These are phyloP conservation scores for Cynoglossus semilaevis DNA, from an alignment of 2,113 vertebrate genomes.

Conservation along the genomic window DNA sequence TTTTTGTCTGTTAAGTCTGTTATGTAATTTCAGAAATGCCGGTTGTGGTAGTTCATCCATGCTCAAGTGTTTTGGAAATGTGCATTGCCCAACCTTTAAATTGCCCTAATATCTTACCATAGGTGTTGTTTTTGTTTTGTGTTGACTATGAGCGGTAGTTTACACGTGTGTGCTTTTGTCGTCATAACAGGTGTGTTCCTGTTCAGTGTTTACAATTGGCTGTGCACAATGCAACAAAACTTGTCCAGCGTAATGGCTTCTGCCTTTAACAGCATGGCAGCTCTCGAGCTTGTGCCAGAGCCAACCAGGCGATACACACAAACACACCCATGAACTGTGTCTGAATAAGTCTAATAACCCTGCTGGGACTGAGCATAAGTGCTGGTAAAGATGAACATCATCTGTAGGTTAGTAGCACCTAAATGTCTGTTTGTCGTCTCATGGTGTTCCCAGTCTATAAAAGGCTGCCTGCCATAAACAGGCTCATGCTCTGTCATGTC, in stretches of 20 bases:
- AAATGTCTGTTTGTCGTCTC: conserved; percentile 1
- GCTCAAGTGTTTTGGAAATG: too few species aligned
- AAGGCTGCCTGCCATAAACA: conserved; percentile 24
- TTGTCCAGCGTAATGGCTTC: conserved; percentile 19
- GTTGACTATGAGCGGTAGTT: background rate
- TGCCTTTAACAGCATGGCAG: conserved; percentile 31
- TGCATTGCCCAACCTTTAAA: too few species aligned
- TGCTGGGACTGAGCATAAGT: background rate
- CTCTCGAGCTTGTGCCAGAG: background rate
- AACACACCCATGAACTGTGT: conserved; percentile 8
- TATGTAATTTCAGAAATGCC: too few species aligned
- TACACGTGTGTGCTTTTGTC: background rate
- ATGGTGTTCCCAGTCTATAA: conserved; percentile 14
- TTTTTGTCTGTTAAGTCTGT: too few species aligned
- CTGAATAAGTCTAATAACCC: background rate
- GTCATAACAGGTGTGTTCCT: background rate
- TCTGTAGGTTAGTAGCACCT: conserved; percentile 2
- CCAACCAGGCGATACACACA: conserved; percentile 12
- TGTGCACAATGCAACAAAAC: conserved; percentile 9
- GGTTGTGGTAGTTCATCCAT: too few species aligned
- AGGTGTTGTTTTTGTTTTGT: background rate
- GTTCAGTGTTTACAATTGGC: conserved; percentile 14
- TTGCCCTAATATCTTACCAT: too few species aligned
- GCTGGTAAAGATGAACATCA: conserved; percentile 3
- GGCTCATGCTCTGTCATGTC: conserved; percentile 15